Percentiles rank a stretch among this genome's conserved stretches.
These are phyloP conservation scores for Euschistus heros DNA, from an alignment of 1,140 invertebrate species.

Conservation along the genomic window DNA sequence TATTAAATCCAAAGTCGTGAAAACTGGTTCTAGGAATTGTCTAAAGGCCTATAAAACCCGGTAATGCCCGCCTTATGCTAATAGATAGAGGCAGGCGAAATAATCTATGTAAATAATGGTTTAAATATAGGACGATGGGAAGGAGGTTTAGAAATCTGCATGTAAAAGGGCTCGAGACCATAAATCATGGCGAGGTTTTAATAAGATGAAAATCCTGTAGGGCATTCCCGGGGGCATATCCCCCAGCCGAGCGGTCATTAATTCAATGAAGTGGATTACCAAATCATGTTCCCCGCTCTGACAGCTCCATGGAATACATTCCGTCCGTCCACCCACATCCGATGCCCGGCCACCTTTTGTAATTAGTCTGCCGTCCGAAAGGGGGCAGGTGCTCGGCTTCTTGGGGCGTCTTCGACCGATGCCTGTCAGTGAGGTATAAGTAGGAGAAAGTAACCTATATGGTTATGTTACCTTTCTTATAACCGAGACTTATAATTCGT, in stretches of 20 bases:
- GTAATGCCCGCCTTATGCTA: too few species aligned
- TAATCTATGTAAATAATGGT: conserved; percentile 9
- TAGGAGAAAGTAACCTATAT: too few species aligned
- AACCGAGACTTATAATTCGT: too few species aligned
- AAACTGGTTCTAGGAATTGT: too few species aligned
- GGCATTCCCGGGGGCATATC: conserved; percentile 6
- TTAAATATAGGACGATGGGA: conserved; percentile 6
- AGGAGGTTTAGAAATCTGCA: conserved; percentile 1
- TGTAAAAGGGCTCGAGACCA: neutral
- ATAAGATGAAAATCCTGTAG: neutral
- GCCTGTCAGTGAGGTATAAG: too few species aligned
- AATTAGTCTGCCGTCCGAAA: neutral
- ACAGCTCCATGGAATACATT: conserved; percentile 2
- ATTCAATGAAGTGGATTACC: conserved; percentile 8
- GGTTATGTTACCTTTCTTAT: too few species aligned
- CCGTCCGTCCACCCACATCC: neutral
- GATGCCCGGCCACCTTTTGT: neutral
- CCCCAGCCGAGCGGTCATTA: neutral
- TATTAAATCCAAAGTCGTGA: too few species aligned
- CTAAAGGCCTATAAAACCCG: too few species aligned
- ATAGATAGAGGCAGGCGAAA: neutral
- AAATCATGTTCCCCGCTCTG: neutral
- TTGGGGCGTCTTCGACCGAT: too few species aligned
- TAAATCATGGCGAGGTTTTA: neutral
- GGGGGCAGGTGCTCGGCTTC: neutral